phyloP scores from a whole-genome alignment of 2,888 invertebrate species.

The Amphipoea oculea region DNA sequence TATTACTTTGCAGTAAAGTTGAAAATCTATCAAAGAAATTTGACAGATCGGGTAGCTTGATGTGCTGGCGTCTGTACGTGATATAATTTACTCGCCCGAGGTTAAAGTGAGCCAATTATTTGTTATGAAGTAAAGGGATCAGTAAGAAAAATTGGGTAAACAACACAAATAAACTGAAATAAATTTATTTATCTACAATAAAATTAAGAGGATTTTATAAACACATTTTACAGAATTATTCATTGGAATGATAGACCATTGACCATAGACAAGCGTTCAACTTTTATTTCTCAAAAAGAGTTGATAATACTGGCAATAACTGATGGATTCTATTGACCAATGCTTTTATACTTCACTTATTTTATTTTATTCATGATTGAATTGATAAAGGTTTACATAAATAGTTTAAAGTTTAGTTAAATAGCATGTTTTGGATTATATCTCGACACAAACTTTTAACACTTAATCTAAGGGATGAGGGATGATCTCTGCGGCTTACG shows the following conservation, averaged over 20 bases:
- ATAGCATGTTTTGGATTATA: conserved; percentile 52
- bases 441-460: conserved; percentile 51
- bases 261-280: conserved; percentile 40
- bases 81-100: background rate
- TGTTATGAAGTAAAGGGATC: background rate
- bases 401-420: conserved; percentile 29
- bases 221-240: conserved; percentile 48
- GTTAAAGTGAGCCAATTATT: background rate
- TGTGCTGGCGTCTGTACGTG: no score
- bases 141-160: background rate
- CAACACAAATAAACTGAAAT: conserved; percentile 73
- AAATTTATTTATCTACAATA: conserved; percentile 77
- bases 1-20: no score
- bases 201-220: conserved; percentile 67
- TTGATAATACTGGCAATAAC: conserved; percentile 40
- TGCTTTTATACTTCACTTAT: conserved; percentile 18
- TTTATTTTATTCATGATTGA: conserved; percentile 14
- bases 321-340: background rate
- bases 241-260: conserved; percentile 59
- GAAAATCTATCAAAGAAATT: no score
- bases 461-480: conserved; percentile 46
- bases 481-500: conserved; percentile 65
- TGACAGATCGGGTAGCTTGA: no score
- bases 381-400: conserved; percentile 40
- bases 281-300: conserved; percentile 19